Base-by-base conservation (phyloP, 2,797 vertebrate genomes). In the Sylvia borin region DNA sequence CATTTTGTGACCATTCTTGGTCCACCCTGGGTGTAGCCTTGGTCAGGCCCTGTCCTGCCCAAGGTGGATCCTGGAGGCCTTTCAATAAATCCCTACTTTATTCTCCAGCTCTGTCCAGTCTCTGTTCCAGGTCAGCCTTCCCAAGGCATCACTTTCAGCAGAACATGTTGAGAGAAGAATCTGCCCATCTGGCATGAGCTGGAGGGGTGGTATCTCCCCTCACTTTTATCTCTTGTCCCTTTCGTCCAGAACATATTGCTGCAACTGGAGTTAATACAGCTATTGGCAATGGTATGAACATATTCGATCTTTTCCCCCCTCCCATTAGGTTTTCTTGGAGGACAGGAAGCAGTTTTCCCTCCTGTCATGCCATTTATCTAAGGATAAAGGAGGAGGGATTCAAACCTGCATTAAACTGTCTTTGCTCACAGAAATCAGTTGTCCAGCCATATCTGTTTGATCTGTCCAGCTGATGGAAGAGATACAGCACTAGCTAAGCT, bases 351-450 rank as follows among this genome's bases (percentile, higher is more conserved):
- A 91, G 77, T 88, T 96, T 88, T 88, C 83, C 73, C 48, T 91
- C 81, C 65, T 91, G 68, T 89, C 88, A 53, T 89, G 83, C 90
- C 80, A 94, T 91, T 93, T 93, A 95, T 86, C 90, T 94, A 77
- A 93, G 54, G 67, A 51, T 93, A 90, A 92, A 82, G 94, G 91
- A 48, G 70, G 70, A 95, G 53, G 66, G 91, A 88, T 90, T 73
- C 70, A 96, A 95, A 90, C 66, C 73, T 96, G 85, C 90, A 92
- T 92, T 84, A 81, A 92, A 91, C 91, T 64, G 29, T 92, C 90
- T 95, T 90, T 79, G 76, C 79, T 94, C 93, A 91, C 70, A 94
- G 89, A 84, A 91, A 88, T 94, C 89, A 88, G 92, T 93, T 93
- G 68, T 91, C 88, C 85, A 26, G 76, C 47, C 72, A 11, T 94